Base-by-base conservation (phyloP, 2,797 vertebrate species). In the Hafferia zeledoni region DNA sequence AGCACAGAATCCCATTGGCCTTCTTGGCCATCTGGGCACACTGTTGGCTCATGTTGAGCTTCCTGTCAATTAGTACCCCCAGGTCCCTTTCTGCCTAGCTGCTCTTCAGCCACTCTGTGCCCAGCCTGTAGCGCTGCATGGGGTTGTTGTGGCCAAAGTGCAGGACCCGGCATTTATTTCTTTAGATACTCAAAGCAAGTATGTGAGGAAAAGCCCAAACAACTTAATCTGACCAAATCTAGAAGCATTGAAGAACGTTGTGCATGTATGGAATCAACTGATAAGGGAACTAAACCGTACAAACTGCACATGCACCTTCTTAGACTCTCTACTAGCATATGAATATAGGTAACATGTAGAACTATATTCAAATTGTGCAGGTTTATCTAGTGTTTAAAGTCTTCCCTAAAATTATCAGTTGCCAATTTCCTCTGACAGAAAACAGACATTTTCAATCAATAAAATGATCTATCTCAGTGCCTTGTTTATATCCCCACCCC, bases 171-270 rank as follows among this genome's bases (percentile, higher is more conserved):
- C 39, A 41, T 74, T 64, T 56, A 35, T 65, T 77, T 90, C 11
- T 81, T 81, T 44, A 44, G 39, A 49, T 17, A 28, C 11, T 71
- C 16, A 23, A n/a, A 55, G 65, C 0, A 3, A 59, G 11, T 47
- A 39, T 2, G 0, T 46, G n/a, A 35, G 35, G 6, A 10, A 83
- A 74, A 78, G 11, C 1, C 0, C 5, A 17, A 28, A 25, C 30
- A 55, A 24, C 6, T 70, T 70, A 13, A 11, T 28, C 18, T 71
- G 53, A 10, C 4, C 52, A 39, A 72, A 77, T 35, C 15, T 35
- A 35, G 72, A 44, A 47, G 20, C 41, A 28, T 8, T 60, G 10
- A 83, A 46, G 37, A 65, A 64, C 28, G 3, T 19, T 74, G 2
- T 14, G 33, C 20, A 27, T 25, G 19, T 13, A 7, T 13, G 11